Conservation (phyloP, 2,888 invertebrate genomes). For the Cryptus armator region DNA sequence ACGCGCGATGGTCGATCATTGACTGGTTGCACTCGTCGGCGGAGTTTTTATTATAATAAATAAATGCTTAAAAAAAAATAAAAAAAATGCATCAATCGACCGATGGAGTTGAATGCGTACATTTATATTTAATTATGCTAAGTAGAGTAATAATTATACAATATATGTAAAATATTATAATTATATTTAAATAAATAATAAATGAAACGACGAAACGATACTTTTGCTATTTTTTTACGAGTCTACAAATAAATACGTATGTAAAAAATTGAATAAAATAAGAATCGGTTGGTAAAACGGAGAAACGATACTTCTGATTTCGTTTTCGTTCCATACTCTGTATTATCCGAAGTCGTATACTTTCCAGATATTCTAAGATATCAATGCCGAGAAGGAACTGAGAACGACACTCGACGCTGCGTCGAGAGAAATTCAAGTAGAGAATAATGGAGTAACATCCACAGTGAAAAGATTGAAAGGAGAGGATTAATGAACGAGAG, state of each 20-base stretch:
- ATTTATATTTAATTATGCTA: too few species aligned
- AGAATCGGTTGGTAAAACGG: background rate
- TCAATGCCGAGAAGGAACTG: background rate
- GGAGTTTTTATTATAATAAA: too few species aligned
- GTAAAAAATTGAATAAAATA: background rate
- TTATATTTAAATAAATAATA: too few species aligned
- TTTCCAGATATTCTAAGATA: conserved; percentile 28
- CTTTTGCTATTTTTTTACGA: too few species aligned
- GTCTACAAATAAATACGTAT: background rate
- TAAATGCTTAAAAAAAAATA: too few species aligned
- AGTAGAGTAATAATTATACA: too few species aligned
- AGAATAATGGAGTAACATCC: conserved; percentile 18
- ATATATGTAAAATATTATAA: too few species aligned
- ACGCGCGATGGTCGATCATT: background rate
- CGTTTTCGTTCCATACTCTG: background rate
- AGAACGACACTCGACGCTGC: conserved; percentile 6
- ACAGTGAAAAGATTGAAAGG: conserved; percentile 10
- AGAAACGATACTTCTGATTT: conserved; percentile 17
- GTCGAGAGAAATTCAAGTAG: background rate
- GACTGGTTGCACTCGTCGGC: background rate
- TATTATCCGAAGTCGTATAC: background rate
- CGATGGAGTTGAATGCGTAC: too few species aligned
- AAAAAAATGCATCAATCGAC: too few species aligned
- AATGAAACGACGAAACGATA: too few species aligned
- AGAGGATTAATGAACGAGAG: conserved; percentile 38